Conservation (phyloP, 2,797 vertebrate genomes). For the Decapterus maruadsi region DNA sequence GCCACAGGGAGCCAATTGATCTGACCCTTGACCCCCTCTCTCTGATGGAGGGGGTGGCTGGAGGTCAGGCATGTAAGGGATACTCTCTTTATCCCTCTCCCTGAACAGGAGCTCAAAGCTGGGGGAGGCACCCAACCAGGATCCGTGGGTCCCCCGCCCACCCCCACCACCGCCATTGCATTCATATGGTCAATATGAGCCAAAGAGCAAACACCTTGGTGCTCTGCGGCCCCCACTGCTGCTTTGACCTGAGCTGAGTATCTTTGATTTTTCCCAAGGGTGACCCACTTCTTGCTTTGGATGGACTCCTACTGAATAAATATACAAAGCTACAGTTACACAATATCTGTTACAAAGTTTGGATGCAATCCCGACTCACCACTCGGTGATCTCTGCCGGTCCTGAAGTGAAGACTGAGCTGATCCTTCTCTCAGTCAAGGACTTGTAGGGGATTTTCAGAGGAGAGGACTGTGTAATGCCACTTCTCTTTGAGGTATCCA, state of each 20-base stretch:
- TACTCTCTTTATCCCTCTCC: constrained; percentile 95
- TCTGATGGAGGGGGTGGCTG: constrained; percentile 91
- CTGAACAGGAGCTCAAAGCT: constrained; percentile 94
- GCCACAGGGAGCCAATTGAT: constrained; percentile 93
- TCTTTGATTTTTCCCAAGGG: constrained; percentile 72
- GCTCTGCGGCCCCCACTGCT: constrained; percentile 45
- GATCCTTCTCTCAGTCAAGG: constrained; percentile 73
- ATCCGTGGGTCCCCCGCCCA: constrained; percentile 89
- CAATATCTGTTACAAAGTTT: constrained; percentile 8
- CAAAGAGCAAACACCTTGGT: constrained; percentile 89
- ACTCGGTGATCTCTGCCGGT: constrained; percentile 45
- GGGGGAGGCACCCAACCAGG: constrained; percentile 90
- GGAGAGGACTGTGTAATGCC: constrained; percentile 75
- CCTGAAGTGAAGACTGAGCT: constrained; percentile 58
- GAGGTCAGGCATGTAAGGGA: constrained; percentile 98
- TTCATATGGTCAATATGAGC: constrained; percentile 91
- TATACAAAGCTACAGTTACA: constrained; percentile 7
- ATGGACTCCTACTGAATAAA: constrained; percentile 24
- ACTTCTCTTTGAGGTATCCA: constrained; percentile 80
- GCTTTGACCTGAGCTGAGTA: constrained; percentile 66
- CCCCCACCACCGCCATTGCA: constrained; percentile 74
- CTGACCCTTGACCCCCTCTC: constrained; percentile 90
- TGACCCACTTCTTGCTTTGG: constrained; percentile 9
- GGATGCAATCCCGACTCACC: constrained; percentile 6
- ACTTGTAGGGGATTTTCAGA: constrained; percentile 75